Conservation (phyloP, 2,888 invertebrate species). For the Eilema depressum region DNA sequence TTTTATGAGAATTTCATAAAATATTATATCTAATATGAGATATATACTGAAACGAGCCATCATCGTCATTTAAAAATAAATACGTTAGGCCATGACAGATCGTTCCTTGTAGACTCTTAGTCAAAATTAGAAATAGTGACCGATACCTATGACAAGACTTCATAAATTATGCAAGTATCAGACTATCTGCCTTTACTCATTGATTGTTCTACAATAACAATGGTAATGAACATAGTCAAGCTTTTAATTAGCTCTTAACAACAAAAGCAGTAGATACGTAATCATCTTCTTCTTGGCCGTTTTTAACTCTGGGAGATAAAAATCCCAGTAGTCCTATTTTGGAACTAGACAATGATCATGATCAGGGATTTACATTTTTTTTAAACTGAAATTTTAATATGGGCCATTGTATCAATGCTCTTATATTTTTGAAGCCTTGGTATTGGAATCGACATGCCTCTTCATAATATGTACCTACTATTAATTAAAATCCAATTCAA, state of each 20-base stretch:
- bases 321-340: no score
- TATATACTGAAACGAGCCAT: not conserved
- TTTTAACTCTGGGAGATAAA: not conserved
- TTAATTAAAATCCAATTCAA: not conserved
- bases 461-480: not conserved
- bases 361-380: no score
- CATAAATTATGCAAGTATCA: not conserved
- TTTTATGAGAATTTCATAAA: constrained; percentile 15
- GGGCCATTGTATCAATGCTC: no score
- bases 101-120: not conserved
- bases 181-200: not conserved
- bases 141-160: not conserved
- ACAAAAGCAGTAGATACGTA: not conserved
- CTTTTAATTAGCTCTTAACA: not conserved
- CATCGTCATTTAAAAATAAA: not conserved
- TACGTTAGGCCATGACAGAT: not conserved
- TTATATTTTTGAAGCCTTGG: not conserved
- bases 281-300: not conserved
- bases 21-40: constrained; percentile 17
- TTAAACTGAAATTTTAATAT: no score
- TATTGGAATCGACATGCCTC: not conserved
- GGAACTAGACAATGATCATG: no score
- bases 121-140: not conserved
- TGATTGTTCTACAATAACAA: not conserved
- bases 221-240: not conserved